phyloP scores from a whole-genome alignment of 2,888 invertebrate genomes.

The Andrena dorsata region DNA sequence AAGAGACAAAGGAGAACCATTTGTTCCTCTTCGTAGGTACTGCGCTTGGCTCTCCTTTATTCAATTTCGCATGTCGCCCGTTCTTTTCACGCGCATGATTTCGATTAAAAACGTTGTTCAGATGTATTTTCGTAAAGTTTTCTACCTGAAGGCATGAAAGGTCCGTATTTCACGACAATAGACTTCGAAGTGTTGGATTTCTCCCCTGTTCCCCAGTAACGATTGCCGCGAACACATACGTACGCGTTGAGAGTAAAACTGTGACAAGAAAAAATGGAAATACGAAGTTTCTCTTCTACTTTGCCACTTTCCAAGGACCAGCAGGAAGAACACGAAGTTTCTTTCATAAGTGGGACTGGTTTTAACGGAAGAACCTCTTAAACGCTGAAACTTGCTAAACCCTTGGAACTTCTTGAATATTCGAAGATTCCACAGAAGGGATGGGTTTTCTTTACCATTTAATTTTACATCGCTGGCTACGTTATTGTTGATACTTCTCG shows the following conservation, averaged over 20 bases:
- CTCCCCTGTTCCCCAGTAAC: too few species aligned
- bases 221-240: too few species aligned
- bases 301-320: background rate
- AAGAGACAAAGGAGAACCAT: conserved; percentile 1
- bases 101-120: too few species aligned
- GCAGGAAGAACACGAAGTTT: background rate
- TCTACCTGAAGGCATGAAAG: too few species aligned
- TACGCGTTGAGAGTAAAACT: too few species aligned
- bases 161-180: too few species aligned
- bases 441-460: background rate
- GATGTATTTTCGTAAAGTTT: too few species aligned
- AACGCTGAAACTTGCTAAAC: background rate
- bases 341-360: background rate
- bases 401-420: background rate
- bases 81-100: too few species aligned
- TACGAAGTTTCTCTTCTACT: background rate
- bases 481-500: background rate
- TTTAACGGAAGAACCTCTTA: background rate
- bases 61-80: background rate
- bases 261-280: background rate
- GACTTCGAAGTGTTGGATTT: too few species aligned
- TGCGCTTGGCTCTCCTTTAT: background rate
- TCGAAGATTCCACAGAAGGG: background rate
- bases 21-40: background rate
- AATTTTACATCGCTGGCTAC: background rate